These are phyloP conservation scores for Sphaerodactylus townsendi DNA, from an alignment of 2,113 vertebrate species.

Conservation along the genomic window DNA sequence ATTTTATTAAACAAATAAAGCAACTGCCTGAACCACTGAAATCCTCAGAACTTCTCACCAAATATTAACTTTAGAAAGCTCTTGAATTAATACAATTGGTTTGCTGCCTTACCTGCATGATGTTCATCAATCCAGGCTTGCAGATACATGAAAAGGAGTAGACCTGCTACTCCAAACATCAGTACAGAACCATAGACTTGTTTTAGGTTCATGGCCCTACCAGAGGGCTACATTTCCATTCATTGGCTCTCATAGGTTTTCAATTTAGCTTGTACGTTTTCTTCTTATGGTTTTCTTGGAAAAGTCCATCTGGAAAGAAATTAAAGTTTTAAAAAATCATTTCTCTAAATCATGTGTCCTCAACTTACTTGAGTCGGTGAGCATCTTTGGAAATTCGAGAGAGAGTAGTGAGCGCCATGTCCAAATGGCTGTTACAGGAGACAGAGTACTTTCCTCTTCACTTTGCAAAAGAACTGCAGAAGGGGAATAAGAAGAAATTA, in stretches of 20 bases:
- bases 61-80: not conserved
- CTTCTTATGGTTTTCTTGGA: not conserved
- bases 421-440: too few species aligned
- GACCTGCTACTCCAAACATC: conserved; percentile 75
- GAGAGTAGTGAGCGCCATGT: not conserved
- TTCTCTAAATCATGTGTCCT: not conserved
- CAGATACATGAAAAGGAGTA: conserved; percentile 77
- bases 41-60: not conserved
- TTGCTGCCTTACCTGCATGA: conserved; percentile 63
- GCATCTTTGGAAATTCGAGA: too few species aligned
- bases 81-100: accelerated
- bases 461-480: too few species aligned
- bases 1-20: accelerated
- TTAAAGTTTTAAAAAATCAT: conserved; percentile 1
- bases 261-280: conserved; percentile 11
- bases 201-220: conserved; percentile 75
- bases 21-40: accelerated
- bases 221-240: conserved; percentile 57
- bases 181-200: conserved; percentile 74
- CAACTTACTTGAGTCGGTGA: too few species aligned
- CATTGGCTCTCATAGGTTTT: conserved; percentile 17
- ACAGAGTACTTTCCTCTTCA: too few species aligned
- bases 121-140: conserved; percentile 74
- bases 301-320: conserved; percentile 54
- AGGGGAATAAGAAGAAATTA: too few species aligned